A percentile compares a stretch with the other conserved stretches of the same genome.
These are phyloP conservation scores for Lepidochrysops patricia DNA, from an alignment of 2,888 invertebrate species.

Conservation along the genomic window DNA sequence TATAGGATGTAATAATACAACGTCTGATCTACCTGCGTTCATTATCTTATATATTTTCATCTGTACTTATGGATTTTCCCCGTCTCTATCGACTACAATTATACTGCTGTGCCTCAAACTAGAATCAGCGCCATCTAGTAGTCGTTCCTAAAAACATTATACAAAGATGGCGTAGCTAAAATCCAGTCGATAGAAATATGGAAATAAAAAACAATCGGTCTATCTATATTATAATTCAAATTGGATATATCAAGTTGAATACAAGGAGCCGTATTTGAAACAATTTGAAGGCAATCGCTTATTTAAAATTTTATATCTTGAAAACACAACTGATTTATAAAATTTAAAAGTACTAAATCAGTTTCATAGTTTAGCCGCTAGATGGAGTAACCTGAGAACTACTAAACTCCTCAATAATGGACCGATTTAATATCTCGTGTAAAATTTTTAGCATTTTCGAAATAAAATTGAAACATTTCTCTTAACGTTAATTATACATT, in stretches of 20 bases:
- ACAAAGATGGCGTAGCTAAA: not conserved
- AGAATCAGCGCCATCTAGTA: not conserved
- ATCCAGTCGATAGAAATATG: not conserved
- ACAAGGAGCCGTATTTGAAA: not conserved
- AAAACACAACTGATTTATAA: not conserved
- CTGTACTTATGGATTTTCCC: not conserved
- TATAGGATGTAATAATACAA: not conserved
- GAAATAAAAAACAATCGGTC: conserved; percentile 1
- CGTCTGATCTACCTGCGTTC: not conserved
- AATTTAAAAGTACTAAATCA: not conserved
- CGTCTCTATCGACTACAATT: not conserved
- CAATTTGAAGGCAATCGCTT: not conserved
- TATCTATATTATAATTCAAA: not conserved
- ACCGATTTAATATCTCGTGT: not conserved
- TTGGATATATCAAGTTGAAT: not conserved
- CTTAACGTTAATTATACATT: conserved; percentile 8
- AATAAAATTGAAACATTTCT: not conserved
- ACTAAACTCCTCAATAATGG: not conserved
- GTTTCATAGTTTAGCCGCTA: not conserved
- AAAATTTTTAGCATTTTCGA: not conserved
- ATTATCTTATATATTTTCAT: not conserved
- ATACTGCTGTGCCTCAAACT: not conserved
- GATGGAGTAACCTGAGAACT: not conserved
- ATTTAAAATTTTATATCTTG: not conserved
- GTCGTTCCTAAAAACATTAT: not conserved